Base-by-base conservation (phyloP, 1,140 invertebrate genomes). In the Drosophila littoralis region DNA sequence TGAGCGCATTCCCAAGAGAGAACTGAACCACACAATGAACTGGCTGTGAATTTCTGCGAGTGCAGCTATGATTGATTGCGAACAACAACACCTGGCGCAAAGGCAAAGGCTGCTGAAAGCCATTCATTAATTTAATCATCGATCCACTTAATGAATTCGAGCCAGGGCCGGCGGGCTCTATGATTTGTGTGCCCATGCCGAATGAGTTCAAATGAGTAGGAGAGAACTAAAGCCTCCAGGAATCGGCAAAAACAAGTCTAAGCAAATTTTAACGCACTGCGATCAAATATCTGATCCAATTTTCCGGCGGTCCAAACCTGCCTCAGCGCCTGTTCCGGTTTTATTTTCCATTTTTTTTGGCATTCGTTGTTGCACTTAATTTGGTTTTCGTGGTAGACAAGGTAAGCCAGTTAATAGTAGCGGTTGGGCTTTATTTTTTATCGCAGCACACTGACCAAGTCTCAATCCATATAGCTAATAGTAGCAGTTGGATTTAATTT, bases 101-200 rank as follows among this genome's bases (percentile, higher is more conserved):
- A 66, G 17, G 15, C 8, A 58, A 58, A 42, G 33, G 46, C 46
- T 71, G 84, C 84, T 89, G 83, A 88, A 86, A 88, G 84, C 59
- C 83, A 84, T 88, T 88, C 83, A 88, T 88, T 88, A 88, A 88
- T 88, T 78, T 88, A 88, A 88, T 88, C 84, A 89, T 83, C 78
- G 84, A 89, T 83, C 83, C 84, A 83, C 73, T 89, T 84, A 80
- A 75, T 82, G 75, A 67, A 72, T 57, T 32, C 51, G 51, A 64
- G 55, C 71, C 79, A 79, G 51, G 48, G 50, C 76, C 76, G 38
- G 9, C 72, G 81, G 79, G 76, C 81, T 77, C 79, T 82, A 75
- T 84, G 79, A 82, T 82, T 79, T 79, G 67, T 50, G 36, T 67
- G 55, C 65, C 59, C 72, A 64, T 70, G 59, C 66, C 72, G 45